Evolutionary conservation across 2,113 vertebrate species (phyloP).

Genomic region (Sinosuthora webbiana): DNA sequence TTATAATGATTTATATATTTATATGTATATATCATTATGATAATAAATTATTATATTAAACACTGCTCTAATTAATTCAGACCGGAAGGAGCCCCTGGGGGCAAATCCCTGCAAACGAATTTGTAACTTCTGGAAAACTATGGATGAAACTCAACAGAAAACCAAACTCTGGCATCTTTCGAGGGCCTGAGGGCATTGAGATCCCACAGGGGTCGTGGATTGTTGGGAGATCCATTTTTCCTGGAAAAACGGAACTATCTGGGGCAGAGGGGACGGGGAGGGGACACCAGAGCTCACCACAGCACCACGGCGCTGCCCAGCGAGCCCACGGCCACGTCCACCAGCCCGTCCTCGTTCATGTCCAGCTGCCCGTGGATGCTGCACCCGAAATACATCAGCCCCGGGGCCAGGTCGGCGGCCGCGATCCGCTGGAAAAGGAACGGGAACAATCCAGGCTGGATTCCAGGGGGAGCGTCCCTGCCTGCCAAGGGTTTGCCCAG

Average conservation of each 20-base stretch:
- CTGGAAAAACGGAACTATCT: fast-evolving
- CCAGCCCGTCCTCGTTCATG: conserved; percentile 87
- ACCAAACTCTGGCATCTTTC: not conserved
- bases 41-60: not conserved
- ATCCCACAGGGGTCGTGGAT: not conserved
- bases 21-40: too few relatives aligned
- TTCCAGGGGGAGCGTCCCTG: not conserved
- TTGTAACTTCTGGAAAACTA: not conserved
- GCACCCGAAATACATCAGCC: conserved; percentile 92
- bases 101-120: not conserved
- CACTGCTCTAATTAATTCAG: not conserved
- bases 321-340: conserved; percentile 91
- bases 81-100: not conserved
- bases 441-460: not conserved
- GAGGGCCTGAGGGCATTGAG: fast-evolving
- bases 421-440: conserved; percentile 82
- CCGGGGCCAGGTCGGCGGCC: conserved; percentile 76
- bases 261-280: not conserved
- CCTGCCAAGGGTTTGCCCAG: not conserved
- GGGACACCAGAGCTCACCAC: conserved; percentile 73
- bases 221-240: fast-evolving
- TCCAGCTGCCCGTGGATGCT: conserved; percentile 93
- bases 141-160: fast-evolving
- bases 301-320: conserved; percentile 88
- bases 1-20: too few relatives aligned